Conservation (phyloP, 2,888 invertebrate genomes). For the Panopea generosa region DNA sequence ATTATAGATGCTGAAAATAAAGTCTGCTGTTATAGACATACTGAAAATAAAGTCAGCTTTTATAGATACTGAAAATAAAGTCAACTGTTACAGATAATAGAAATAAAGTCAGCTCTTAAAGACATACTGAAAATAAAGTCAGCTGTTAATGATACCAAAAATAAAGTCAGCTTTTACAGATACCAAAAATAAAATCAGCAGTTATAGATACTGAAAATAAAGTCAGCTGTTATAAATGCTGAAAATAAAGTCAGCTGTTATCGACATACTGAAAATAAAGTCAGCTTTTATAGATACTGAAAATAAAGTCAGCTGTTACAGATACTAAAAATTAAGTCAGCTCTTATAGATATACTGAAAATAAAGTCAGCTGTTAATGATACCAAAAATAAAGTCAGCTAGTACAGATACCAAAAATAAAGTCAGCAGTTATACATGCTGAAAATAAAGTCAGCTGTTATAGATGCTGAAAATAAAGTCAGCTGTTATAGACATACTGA, state of each 20-base stretch:
- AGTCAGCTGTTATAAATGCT: neutral
- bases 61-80: too few relatives aligned
- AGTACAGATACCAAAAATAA: too few relatives aligned
- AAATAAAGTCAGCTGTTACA: too few relatives aligned
- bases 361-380: neutral
- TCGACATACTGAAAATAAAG: too few relatives aligned
- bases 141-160: too few relatives aligned
- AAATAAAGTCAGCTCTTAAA: conserved; percentile 91
- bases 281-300: too few relatives aligned
- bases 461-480: too few relatives aligned
- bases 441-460: too few relatives aligned
- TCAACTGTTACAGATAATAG: neutral
- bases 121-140: conserved; percentile 87
- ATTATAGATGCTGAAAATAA: too few relatives aligned
- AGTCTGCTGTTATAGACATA: conserved; percentile 91
- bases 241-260: neutral
- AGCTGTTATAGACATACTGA: conserved; percentile 90
- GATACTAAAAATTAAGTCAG: too few relatives aligned
- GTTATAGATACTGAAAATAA: conserved; percentile 88
- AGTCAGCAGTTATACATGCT: too few relatives aligned
- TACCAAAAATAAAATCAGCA: too few relatives aligned
- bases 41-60: conserved; percentile 82
- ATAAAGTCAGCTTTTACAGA: neutral
- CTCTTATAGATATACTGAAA: conserved; percentile 89
- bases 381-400: neutral